Base-by-base conservation (phyloP, 2,797 vertebrate genomes). In the Enteromius anoplus region DNA sequence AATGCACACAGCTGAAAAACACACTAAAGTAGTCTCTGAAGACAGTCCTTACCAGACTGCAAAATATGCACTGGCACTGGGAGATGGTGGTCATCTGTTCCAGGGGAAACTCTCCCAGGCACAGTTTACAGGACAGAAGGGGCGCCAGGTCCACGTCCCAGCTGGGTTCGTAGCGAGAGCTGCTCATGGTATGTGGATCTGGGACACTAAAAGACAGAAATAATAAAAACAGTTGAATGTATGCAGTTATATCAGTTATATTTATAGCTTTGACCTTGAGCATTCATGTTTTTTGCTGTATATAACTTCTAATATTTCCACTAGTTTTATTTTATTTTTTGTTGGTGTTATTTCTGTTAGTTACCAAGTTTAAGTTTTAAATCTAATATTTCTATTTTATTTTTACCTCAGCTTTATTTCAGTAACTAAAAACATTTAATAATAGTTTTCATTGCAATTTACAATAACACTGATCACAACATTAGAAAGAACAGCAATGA, bases 31-130 rank as follows among this genome's bases (percentile, higher is more conserved):
- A 26, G 58, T 4, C 45, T 40, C 10, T 40, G 70, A 81, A 64
- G 32, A 58, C 45, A 58, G 9, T 76, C 47, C 95, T 91, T 75
- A 97, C 96, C 96, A 95, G 91, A 40, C 95, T 96, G 88, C 96
- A 97, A 93, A 97, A 97, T 89, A 95, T 91, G 86, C 96, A 97
- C 75, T 96, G 95, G 91, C 96, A 97, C 91, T 97, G 95, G 84
- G 95, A 91, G 77, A 97, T 93, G 45, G 94, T 94, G 11, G 96
- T 96, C 96, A 95, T 97, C 93, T 96, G 95, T 78, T 96, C 95
- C 86, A 93, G 90, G 0, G 96, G 95, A 85, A 94, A 96, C 91
- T 96, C 96, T 84, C 96, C 96, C 17, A 97, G 95, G 72, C 96
- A 97, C 80, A 97, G 94, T 87, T 96, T 97, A 90, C 96, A 97